Base-by-base conservation (phyloP, 2,113 vertebrate genomes). In the Poeciliopsis prolifica region DNA sequence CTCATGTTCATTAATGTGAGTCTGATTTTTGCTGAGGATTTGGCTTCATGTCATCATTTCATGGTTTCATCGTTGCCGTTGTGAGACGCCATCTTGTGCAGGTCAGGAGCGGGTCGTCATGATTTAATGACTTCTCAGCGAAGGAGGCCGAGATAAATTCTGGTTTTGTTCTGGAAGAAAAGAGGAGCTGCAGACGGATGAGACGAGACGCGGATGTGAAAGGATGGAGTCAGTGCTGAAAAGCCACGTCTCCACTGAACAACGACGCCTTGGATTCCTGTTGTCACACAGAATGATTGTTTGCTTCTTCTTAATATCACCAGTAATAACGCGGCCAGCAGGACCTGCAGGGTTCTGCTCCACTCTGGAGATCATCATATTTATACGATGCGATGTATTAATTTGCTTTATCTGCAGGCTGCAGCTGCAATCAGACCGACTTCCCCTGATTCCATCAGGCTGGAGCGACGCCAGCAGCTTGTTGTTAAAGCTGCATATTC, bases 381-480 rank as follows among this genome's bases (percentile, higher is more conserved):
- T 28, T 33, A 37, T 24, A 22, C 40, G 22, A 2, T 14, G 35
- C 54, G 17, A 1, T 44, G 19, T 75, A 19, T 67, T 44, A 4
- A 67, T 67, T 29, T 17, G 8, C 15, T 44, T 44, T 37, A 28
- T 67, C 51, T 19, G 6, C 33, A 35, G 65, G 31, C 48, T 8
- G 22, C 51, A 24, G 51, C 51, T 54, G 22, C 51, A 54, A 54
- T 54, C 51, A 54, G 51, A 10, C 7, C 51, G 24, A 2, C 19
- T 54, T 3, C 24, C n/a, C 22, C 51, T 22, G 0, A 58, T 29
- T 42, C 35, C 42, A 12, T 60, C 24, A 40, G 28, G 65, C 68
- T 81, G 60, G 44, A 61, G 6, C n/a, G 17, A 58, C 12, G 58
- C 76, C 79, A 82, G 28, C 28, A 37, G 71, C 60, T 65, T 40